These are phyloP conservation scores for Vanessa cardui DNA, from an alignment of 2,888 invertebrate genomes.

Conservation along the genomic window DNA sequence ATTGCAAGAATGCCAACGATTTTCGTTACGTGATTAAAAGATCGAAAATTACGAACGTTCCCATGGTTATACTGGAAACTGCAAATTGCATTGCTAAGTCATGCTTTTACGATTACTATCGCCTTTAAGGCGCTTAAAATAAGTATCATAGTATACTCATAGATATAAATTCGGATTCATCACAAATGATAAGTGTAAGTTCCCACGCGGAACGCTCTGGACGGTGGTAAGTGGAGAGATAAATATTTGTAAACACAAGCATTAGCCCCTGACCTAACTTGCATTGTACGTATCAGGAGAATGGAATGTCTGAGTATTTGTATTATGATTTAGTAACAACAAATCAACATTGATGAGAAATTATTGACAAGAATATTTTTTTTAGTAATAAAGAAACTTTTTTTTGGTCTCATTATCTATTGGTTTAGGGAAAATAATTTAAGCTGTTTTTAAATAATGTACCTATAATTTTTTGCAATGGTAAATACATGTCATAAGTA, in stretches of 20 bases:
- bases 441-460: too few species aligned
- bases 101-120: constrained; percentile 29
- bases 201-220: constrained; percentile 74
- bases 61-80: neutral
- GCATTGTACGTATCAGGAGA: constrained; percentile 38
- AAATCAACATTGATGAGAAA: neutral
- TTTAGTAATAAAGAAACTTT: too few species aligned
- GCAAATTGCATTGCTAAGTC: constrained; percentile 13
- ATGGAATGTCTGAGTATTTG: constrained; percentile 3
- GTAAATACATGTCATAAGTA: too few species aligned
- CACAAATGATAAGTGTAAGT: constrained; percentile 47
- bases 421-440: too few species aligned
- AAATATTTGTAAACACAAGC: constrained; percentile 74
- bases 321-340: neutral
- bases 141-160: constrained; percentile 17
- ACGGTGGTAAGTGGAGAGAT: constrained; percentile 72
- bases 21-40: neutral
- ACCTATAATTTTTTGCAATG: too few species aligned
- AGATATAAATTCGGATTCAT: constrained; percentile 24
- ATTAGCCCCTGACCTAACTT: constrained; percentile 47
- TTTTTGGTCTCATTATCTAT: too few species aligned
- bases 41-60: neutral
- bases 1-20: neutral
- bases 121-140: constrained; percentile 37
- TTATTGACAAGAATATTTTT: too few species aligned